These are phyloP conservation scores for Coleophora deauratella DNA, from an alignment of 2,888 invertebrate species.

Conservation along the genomic window DNA sequence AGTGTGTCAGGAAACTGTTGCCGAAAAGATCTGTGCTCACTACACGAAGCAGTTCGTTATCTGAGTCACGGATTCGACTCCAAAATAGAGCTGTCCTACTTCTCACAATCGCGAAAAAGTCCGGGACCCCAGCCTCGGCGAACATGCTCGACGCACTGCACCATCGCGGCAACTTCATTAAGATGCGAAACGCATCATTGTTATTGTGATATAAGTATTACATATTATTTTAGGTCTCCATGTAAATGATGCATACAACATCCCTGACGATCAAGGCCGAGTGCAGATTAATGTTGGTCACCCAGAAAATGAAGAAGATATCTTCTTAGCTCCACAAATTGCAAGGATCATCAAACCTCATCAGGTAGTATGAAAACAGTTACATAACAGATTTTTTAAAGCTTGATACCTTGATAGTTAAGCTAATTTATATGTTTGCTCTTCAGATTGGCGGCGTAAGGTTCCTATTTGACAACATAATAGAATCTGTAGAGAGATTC, in stretches of 20 bases:
- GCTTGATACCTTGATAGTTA: no score
- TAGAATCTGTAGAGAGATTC: constrained; percentile 93
- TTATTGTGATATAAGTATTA: no score
- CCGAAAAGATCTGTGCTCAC: no score
- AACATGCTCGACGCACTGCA: no score
- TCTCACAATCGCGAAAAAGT: no score
- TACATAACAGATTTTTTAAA: neutral
- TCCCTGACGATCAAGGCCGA: constrained; percentile 92
- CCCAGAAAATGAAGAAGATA: constrained; percentile 90
- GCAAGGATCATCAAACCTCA: constrained; percentile 95
- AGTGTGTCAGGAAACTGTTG: no score
- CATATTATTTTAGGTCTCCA: constrained; percentile 84
- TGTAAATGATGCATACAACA: constrained; percentile 93
- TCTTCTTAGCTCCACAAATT: constrained; percentile 93
- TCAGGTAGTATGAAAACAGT: constrained; percentile 81
- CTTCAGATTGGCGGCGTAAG: constrained; percentile 91
- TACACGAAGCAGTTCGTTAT: no score
- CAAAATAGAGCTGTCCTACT: no score
- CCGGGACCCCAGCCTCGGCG: no score
- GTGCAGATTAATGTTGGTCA: constrained; percentile 96
- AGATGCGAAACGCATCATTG: no score
- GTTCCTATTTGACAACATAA: constrained; percentile 96
- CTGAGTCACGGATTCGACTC: no score
- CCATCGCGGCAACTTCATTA: no score
- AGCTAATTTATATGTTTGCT: constrained; percentile 8